Conservation (phyloP, 2,113 vertebrate genomes). For the Mellivora capensis region DNA sequence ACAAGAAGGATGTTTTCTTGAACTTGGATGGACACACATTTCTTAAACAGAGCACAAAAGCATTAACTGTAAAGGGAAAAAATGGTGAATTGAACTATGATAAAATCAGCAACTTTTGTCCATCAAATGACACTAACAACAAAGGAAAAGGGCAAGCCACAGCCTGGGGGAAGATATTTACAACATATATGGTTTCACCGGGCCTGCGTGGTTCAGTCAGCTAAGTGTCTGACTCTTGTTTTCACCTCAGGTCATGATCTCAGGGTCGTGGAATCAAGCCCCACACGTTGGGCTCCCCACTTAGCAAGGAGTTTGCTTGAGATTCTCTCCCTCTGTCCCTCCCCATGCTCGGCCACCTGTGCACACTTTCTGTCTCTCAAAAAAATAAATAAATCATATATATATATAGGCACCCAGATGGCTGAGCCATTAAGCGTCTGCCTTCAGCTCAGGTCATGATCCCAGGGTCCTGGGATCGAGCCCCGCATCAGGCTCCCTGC, state of each 20-base stretch:
- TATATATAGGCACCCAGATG: too few relatives aligned
- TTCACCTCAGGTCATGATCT: not conserved
- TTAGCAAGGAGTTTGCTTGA: not conserved
- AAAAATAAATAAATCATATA: too few relatives aligned
- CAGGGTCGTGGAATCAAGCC: not conserved
- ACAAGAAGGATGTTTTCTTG: not conserved
- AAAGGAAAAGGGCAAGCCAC: not conserved
- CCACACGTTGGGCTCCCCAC: not conserved
- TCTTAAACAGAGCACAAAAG: not conserved
- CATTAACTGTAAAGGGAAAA: not conserved
- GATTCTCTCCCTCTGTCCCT: not conserved
- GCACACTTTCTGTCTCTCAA: not conserved
- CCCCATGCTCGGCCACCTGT: not conserved
- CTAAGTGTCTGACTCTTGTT: not conserved
- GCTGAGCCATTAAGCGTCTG: too few relatives aligned
- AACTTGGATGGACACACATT: not conserved
- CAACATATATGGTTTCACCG: not conserved
- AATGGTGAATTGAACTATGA: not conserved
- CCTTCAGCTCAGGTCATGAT: too few relatives aligned
- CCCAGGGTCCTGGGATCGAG: too few relatives aligned
- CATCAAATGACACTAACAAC: not conserved
- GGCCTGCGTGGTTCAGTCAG: not conserved
- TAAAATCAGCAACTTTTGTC: not conserved
- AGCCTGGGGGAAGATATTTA: not conserved
- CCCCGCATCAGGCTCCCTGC: too few relatives aligned